These are phyloP conservation scores for Tympanuchus pallidicinctus DNA, from an alignment of 2,113 vertebrate species.

Conservation along the genomic window DNA sequence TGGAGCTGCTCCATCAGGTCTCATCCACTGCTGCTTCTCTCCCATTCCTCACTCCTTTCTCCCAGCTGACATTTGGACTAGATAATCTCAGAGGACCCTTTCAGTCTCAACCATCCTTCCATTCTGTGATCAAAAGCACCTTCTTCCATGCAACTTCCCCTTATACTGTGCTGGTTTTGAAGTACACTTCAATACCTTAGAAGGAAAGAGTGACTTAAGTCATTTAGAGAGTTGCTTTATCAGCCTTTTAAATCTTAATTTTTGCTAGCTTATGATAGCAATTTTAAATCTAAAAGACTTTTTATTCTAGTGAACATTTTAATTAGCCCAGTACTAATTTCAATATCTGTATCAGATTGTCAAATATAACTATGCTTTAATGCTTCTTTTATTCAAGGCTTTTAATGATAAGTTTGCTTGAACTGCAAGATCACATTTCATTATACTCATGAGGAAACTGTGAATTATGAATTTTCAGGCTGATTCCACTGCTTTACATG, in stretches of 20 bases:
- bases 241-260: background rate
- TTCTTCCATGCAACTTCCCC: background rate
- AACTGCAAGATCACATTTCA: conserved; percentile 26
- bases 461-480: background rate
- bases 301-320: background rate
- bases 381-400: background rate
- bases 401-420: conserved; percentile 28
- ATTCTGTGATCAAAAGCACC: background rate
- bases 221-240: background rate
- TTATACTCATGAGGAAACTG: background rate
- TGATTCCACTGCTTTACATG: background rate
- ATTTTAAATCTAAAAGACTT: background rate
- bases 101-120: accelerated
- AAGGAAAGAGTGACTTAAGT: background rate
- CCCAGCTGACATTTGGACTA: background rate
- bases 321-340: background rate
- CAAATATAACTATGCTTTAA: background rate
- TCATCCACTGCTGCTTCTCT: background rate
- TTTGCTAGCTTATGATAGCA: background rate
- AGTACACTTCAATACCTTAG: background rate
- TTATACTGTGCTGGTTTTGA: background rate
- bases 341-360: conserved; percentile 7
- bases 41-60: background rate
- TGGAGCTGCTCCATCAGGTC: background rate
- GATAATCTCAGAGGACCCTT: background rate